These are phyloP conservation scores for Lasioglossum leucozonium DNA, from an alignment of 2,888 invertebrate species.

Conservation along the genomic window DNA sequence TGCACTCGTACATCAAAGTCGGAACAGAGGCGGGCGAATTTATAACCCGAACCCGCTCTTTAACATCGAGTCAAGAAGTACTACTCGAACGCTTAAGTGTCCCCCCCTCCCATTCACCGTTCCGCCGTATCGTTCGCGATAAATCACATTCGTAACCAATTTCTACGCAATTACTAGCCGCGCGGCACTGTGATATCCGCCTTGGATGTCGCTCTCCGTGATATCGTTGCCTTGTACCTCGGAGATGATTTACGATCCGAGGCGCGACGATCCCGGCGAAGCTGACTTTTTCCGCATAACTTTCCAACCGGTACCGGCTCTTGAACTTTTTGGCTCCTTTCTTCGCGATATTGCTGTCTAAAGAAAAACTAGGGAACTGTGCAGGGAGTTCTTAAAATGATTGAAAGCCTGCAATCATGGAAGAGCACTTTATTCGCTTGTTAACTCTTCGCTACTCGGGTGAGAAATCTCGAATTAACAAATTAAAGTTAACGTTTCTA, in stretches of 20 bases:
- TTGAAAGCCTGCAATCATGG: slow-evolving; percentile 9
- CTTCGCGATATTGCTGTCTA: background rate
- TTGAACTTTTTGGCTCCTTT: background rate
- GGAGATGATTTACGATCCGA: slow-evolving; percentile 60
- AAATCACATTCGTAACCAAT: slow-evolving; percentile 45
- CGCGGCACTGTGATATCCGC: slow-evolving; percentile 16
- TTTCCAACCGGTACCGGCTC: slow-evolving; percentile 27
- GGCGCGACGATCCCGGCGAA: slow-evolving; percentile 36
- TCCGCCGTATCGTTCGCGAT: slow-evolving; percentile 18
- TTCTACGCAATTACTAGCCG: slow-evolving; percentile 38
- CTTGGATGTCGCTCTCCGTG: slow-evolving; percentile 23
- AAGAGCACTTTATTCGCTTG: background rate
- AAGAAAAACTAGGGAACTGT: background rate
- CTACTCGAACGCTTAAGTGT: slow-evolving; percentile 6
- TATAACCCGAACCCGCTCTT: slow-evolving; percentile 6
- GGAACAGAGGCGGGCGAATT: background rate
- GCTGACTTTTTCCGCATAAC: slow-evolving; percentile 38
- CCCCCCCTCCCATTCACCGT: background rate
- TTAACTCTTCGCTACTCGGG: background rate
- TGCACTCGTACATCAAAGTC: background rate
- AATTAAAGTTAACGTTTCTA: background rate
- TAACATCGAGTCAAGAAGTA: slow-evolving; percentile 13
- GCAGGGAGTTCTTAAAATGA: background rate
- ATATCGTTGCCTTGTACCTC: slow-evolving; percentile 38
- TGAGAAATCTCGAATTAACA: background rate